phyloP scores from a whole-genome alignment of 2,797 vertebrate genomes.

The Zonotrichia albicollis region DNA sequence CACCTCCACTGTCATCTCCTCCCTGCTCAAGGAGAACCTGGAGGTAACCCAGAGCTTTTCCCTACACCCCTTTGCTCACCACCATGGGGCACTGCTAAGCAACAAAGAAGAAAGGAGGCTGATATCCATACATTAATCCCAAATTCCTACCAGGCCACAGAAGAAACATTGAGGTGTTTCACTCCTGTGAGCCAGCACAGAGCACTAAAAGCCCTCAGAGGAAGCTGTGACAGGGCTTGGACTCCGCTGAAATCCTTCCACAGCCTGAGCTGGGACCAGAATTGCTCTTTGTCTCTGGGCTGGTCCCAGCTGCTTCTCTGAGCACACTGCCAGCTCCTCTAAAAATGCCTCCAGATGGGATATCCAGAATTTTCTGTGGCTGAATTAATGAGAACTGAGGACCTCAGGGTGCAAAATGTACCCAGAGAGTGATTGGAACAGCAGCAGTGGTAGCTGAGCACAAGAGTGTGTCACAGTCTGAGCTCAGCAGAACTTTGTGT shows the following conservation, averaged over 20 bases:
- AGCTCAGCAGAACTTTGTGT: neutral
- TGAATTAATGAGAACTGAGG: neutral
- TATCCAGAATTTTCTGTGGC: neutral
- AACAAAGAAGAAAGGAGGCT: neutral
- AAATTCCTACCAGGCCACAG: neutral
- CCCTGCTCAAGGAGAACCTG: neutral
- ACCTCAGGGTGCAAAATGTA: neutral
- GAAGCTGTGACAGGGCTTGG: neutral
- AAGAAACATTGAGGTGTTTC: neutral
- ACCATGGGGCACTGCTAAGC: neutral
- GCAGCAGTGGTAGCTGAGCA: neutral
- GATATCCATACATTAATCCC: neutral
- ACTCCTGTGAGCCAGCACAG: neutral
- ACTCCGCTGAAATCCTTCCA: neutral
- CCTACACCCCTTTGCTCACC: neutral
- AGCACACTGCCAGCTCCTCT: neutral
- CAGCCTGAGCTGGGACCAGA: neutral
- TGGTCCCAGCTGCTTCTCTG: slow-evolving; percentile 9
- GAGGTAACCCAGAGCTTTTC: neutral
- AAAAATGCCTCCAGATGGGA: neutral
- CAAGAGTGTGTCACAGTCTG: neutral
- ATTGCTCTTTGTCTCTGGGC: neutral
- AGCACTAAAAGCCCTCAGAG: neutral
- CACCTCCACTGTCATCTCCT: neutral
- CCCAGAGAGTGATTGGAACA: accelerated